Evolutionary conservation across 2,888 invertebrate species (phyloP), one percentile per base, ranked within the genome.

Genomic region (Watsonalla cultraria): DNA sequence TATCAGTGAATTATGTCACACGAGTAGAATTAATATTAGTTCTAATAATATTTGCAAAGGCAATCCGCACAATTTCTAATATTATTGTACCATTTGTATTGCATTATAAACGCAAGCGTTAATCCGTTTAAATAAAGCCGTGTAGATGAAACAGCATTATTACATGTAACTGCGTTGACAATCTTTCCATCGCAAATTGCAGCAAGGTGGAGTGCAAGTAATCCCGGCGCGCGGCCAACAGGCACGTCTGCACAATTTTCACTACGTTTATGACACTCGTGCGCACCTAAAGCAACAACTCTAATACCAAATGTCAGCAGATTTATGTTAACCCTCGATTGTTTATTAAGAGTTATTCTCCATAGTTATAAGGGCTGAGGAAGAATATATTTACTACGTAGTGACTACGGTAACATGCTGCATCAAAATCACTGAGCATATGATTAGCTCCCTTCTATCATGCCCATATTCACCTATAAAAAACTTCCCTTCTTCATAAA

Each of bases 51-150:
- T 46, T 33, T 15, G 33, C 49, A 24, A 24, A 24, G 24, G 24
- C 24, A 24, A 24, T 24, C 24, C 4, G 24, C 24, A 24, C 24
- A 24, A 24, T 4, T 24, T 24, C 24, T 24, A 24, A 24, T 24
- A 24, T 24, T 55, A 47, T 46, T 49, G 56, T 52, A 24, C 54
- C 51, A 55, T 52, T 59, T 53, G 54, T 57, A 61, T 74, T 71
- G 65, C 74, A 61, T 68, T 76, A 71, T 72, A 67, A 66, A 71
- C 64, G 65, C 73, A 75, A 73, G 58, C 51, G 60, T 60, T 86
- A 87, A 88, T 84, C 85, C 84, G 57, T 75, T 74, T 74, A 69
- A 76, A 86, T 82, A 68, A 81, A 84, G 82, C 78, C 69, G 75
- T 80, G 72, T 70, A 73, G 70, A 74, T 76, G 65, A 62, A 71